Conservation (phyloP, 2,113 vertebrate species). For the Odontophorus gujanensis region DNA sequence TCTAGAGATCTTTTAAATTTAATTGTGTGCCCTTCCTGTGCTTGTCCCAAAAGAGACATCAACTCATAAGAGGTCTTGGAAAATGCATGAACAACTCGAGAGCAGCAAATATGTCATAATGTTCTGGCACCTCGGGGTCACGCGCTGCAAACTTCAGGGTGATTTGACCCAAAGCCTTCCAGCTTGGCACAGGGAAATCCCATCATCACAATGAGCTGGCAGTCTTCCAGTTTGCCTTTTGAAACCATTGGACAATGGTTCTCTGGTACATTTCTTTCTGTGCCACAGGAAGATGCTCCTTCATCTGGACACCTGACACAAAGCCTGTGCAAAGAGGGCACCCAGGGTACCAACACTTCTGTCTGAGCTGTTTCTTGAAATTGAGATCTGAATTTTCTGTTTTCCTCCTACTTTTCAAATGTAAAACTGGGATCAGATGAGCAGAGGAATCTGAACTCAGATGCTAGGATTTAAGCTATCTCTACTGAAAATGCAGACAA, state of each 20-base stretch:
- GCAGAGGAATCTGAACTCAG: not conserved
- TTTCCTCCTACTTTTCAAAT: not conserved
- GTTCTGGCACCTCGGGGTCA: not conserved
- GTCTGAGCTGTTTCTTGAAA: not conserved
- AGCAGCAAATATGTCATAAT: not conserved
- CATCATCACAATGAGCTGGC: not conserved
- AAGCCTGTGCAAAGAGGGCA: not conserved
- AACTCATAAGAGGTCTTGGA: not conserved
- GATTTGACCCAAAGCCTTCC: not conserved
- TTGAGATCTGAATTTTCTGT: not conserved
- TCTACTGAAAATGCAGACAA: rapidly evolving
- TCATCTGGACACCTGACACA: not conserved
- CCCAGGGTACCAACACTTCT: not conserved
- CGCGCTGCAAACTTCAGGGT: not conserved
- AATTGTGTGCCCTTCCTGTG: not conserved
- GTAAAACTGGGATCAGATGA: not conserved
- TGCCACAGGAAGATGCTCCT: not conserved
- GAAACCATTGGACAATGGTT: not conserved
- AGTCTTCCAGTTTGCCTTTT: not conserved
- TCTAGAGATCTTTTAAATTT: not conserved
- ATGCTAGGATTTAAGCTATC: not conserved
- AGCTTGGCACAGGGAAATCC: not conserved
- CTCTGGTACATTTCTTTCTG: not conserved
- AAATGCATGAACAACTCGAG: not conserved
- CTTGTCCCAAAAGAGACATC: not conserved